Base-by-base conservation (phyloP, 2,113 vertebrate species). In the Coptodon rendalli region DNA sequence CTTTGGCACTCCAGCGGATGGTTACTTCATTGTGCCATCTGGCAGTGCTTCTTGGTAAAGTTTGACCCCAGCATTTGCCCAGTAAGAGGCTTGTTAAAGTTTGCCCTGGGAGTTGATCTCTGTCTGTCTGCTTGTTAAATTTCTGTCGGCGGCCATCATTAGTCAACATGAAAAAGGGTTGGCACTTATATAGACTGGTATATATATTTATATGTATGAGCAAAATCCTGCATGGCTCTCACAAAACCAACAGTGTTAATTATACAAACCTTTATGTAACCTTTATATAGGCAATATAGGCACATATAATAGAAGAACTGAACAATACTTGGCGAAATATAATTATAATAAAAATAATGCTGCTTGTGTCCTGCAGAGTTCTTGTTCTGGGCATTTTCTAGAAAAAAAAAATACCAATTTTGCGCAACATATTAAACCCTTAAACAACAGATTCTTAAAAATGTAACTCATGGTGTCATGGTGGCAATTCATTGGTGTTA, bases 51-150 rank as follows among this genome's bases (percentile, higher is more conserved):
- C 94, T 95, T 92, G 95, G 93, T 95, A 93, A 87, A 89, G 89
- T 89, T 84, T 89, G 90, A 91, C 89, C 90, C 45, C 54, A 36
- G 83, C 87, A 85, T 91, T 87, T 80, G 84, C 56, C 85, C 84
- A 92, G 87, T 86, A 85, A 93, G 89, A 82, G 71, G 36, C 92
- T 94, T 89, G 92, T 95, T 95, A 94, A 66, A 90, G 78, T 88
- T 71, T 88, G 86, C 91, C 92, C 91, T 89, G 71, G 71, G 86
- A 90, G 89, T 89, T 78, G 40, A 89, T 86, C 83, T 82, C 40
- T 87, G 38, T 52, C 84, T 68, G 40, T 87, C 48, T 84, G 81
- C 92, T 93, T 82, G 89, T 91, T 93, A 90, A 78, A 79, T 80
- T 57, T 79, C 24, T 14, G 36, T 88, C 45, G 4, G 73, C 3